Conservation (phyloP, 2,797 vertebrate genomes). For the Bovichtus variegatus region DNA sequence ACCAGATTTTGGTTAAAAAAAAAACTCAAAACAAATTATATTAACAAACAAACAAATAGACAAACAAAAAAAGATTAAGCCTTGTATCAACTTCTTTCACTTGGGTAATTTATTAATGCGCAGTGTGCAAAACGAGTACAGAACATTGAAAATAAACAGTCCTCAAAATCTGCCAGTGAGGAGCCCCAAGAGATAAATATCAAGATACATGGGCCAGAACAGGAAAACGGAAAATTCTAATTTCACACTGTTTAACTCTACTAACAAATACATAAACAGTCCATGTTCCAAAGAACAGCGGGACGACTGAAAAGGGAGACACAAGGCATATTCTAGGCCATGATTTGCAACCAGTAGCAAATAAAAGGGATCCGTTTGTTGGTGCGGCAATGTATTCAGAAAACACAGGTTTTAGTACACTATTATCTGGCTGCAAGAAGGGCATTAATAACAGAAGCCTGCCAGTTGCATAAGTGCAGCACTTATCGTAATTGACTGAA, state of each 20-base stretch:
- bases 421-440: slow-evolving; percentile 27
- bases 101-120: background rate
- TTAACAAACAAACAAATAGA: background rate
- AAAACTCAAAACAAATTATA: background rate
- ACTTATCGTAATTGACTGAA: slow-evolving; percentile 36
- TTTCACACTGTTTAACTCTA: slow-evolving; percentile 40
- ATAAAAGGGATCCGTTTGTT: slow-evolving; percentile 13
- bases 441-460: slow-evolving; percentile 25
- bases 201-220: slow-evolving; percentile 26
- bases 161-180: slow-evolving; percentile 2
- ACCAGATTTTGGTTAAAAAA: background rate
- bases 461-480: slow-evolving; percentile 28
- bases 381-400: slow-evolving; percentile 11
- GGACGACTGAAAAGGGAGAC: background rate
- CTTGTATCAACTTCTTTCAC: background rate
- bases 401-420: background rate
- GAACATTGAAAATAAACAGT: slow-evolving; percentile 60
- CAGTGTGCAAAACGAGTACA: slow-evolving; percentile 8
- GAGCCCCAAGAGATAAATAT: slow-evolving; percentile 45
- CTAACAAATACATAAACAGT: slow-evolving; percentile 51
- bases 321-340: background rate
- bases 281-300: slow-evolving; percentile 25
- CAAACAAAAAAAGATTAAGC: background rate
- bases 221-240: slow-evolving; percentile 45
- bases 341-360: background rate